A percentile compares a stretch with the other conserved stretches of the same genome.
These are phyloP conservation scores for Sycophaga agraensis DNA, from an alignment of 1,140 invertebrate genomes.

Conservation along the genomic window DNA sequence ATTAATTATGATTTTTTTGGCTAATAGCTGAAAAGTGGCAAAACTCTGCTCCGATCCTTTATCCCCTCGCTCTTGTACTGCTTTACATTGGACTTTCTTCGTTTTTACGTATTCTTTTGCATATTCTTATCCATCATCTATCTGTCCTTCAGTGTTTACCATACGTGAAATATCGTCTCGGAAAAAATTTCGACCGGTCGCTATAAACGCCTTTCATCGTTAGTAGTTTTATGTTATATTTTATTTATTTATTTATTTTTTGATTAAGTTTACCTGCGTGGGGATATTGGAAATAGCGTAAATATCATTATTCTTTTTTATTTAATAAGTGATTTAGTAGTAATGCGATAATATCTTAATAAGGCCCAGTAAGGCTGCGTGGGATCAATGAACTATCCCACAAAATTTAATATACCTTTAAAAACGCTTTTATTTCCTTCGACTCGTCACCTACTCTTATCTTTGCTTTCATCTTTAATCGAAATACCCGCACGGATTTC, in stretches of 20 bases:
- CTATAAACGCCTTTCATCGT: slow-evolving; percentile 35
- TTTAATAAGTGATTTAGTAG: slow-evolving; percentile 51
- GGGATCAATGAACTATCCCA: slow-evolving; percentile 52
- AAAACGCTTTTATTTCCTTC: slow-evolving; percentile 38
- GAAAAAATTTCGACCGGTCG: slow-evolving; percentile 20
- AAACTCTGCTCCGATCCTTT: slow-evolving; percentile 30
- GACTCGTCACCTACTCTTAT: neutral
- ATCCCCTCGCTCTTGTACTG: slow-evolving; percentile 10
- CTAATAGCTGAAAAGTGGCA: slow-evolving; percentile 43
- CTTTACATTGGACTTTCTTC: no score
- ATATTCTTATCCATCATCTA: no score
- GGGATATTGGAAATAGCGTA: slow-evolving; percentile 49
- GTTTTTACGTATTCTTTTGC: neutral
- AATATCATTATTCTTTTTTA: slow-evolving; percentile 46
- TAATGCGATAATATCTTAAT: slow-evolving; percentile 58
- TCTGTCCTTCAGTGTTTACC: slow-evolving; percentile 9
- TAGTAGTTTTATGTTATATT: slow-evolving; percentile 33
- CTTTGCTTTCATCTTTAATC: no score
- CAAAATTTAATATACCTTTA: slow-evolving; percentile 53
- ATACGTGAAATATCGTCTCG: slow-evolving; percentile 18
- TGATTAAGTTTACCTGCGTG: slow-evolving; percentile 40
- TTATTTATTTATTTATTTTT: no score
- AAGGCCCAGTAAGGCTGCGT: slow-evolving; percentile 60
- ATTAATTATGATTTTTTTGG: slow-evolving; percentile 28
- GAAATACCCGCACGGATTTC: no score